Evolutionary conservation across 2,888 invertebrate genomes (phyloP).

Genomic region (Dryadula phaetusa): DNA sequence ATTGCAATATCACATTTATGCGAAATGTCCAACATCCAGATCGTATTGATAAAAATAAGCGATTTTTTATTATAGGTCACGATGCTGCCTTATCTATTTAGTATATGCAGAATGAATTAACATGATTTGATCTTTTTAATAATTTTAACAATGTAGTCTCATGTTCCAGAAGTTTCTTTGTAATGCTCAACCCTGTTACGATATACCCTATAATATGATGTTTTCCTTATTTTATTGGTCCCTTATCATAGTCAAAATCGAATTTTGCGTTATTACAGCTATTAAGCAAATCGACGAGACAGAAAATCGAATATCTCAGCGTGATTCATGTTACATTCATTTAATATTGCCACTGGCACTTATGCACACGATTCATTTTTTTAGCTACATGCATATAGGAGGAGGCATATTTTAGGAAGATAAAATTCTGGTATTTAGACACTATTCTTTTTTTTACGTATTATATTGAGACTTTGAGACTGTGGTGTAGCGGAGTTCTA

Average conservation of each 20-base stretch:
- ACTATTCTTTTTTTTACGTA: too few relatives aligned
- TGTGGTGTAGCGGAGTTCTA: too few relatives aligned
- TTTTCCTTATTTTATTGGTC: conserved; percentile 50
- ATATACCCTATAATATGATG: conserved; percentile 11
- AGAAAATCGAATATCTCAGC: conserved; percentile 63
- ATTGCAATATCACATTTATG: conserved; percentile 85
- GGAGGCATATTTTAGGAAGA: too few relatives aligned
- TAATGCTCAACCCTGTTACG: conserved; percentile 37
- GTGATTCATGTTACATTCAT: conserved; percentile 45
- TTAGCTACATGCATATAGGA: too few relatives aligned
- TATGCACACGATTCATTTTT: neutral
- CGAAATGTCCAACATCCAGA: conserved; percentile 83
- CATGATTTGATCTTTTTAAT: conserved; percentile 39
- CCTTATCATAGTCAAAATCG: conserved; percentile 71
- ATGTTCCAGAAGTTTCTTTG: conserved; percentile 33
- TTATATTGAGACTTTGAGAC: too few relatives aligned
- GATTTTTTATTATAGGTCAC: conserved; percentile 80
- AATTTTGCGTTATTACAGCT: conserved; percentile 67
- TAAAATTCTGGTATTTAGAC: too few relatives aligned
- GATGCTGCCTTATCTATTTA: conserved; percentile 54
- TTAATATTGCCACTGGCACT: conserved; percentile 29
- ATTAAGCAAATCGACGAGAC: conserved; percentile 66
- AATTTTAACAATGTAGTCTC: conserved; percentile 21
- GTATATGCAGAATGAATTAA: conserved; percentile 30
- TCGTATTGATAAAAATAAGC: conserved; percentile 85